Percentiles rank a stretch among this genome's conserved stretches.
Conservation (phyloP, 2,888 invertebrate species). For the Euspilapteryx auroguttella region DNA sequence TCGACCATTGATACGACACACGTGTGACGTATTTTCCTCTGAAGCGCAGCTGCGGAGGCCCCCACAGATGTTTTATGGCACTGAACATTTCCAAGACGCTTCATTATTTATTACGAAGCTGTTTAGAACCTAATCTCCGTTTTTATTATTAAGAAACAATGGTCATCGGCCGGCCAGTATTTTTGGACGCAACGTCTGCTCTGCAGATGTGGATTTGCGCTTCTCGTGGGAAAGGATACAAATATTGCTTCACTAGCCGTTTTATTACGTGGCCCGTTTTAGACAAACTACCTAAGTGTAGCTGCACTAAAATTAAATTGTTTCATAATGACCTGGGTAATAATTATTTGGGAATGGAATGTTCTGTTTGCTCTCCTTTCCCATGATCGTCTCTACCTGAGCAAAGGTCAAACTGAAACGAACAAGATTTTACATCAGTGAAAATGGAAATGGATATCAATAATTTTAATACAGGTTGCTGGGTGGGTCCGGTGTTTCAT, state of each 20-base stretch:
- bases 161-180: conserved; percentile 41
- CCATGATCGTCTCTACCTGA: too few species aligned
- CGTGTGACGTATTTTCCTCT: conserved; percentile 54
- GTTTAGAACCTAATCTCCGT: conserved; percentile 54
- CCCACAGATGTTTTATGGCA: conserved; percentile 56
- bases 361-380: too few species aligned
- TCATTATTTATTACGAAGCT: conserved; percentile 56
- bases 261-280: not conserved
- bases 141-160: conserved; percentile 56
- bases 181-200: conserved; percentile 38
- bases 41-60: conserved; percentile 47
- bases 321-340: too few species aligned
- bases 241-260: conserved; percentile 4
- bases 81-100: conserved; percentile 53
- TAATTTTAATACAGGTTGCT: too few species aligned
- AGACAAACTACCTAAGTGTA: conserved; percentile 1
- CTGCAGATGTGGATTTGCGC: conserved; percentile 31
- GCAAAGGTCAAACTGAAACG: too few species aligned
- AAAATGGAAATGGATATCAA: too few species aligned
- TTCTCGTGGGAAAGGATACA: conserved; percentile 34
- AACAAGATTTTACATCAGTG: too few species aligned
- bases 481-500: too few species aligned
- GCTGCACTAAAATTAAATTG: too few species aligned
- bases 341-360: too few species aligned
- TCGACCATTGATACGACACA: conserved; percentile 38